phyloP scores from a whole-genome alignment of 2,888 invertebrate species.

The Sussaba pulchella region DNA sequence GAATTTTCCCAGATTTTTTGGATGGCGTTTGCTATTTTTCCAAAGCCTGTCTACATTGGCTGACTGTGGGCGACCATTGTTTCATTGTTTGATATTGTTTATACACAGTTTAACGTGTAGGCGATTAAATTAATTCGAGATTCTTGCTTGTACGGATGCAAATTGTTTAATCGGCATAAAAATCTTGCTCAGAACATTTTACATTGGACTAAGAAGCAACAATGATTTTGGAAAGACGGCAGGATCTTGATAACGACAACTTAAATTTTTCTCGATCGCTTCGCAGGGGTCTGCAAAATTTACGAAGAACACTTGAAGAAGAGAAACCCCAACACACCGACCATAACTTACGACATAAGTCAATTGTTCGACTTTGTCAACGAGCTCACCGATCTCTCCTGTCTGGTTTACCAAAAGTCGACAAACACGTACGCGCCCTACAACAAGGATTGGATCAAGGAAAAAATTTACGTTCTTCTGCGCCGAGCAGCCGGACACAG shows the following conservation, averaged over 20 bases:
- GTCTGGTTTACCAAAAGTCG: conserved; percentile 97
- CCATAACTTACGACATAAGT: conserved; percentile 99
- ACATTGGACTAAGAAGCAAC: no score
- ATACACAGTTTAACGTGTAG: no score
- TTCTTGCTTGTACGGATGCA: no score
- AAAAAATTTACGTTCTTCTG: conserved; percentile 97
- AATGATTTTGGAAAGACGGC: no score
- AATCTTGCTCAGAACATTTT: no score
- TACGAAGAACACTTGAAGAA: conserved; percentile 99
- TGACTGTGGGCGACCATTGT: no score
- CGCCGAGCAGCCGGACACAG: conserved; percentile 94
- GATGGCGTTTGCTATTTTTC: no score
- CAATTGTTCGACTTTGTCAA: conserved; percentile 99
- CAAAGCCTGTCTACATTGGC: no score
- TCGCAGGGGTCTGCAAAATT: conserved; percentile 96
- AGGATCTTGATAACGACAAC: background rate
- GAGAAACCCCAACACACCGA: conserved; percentile 97
- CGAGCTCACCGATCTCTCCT: conserved; percentile 96
- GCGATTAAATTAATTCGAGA: no score
- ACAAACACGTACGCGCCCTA: conserved; percentile 98
- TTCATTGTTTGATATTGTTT: no score
- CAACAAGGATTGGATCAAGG: conserved; percentile 99
- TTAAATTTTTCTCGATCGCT: background rate
- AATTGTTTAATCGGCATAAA: no score
- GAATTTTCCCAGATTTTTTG: no score